Base-by-base conservation (phyloP, 2,113 vertebrate species). In the Octodon degus region DNA sequence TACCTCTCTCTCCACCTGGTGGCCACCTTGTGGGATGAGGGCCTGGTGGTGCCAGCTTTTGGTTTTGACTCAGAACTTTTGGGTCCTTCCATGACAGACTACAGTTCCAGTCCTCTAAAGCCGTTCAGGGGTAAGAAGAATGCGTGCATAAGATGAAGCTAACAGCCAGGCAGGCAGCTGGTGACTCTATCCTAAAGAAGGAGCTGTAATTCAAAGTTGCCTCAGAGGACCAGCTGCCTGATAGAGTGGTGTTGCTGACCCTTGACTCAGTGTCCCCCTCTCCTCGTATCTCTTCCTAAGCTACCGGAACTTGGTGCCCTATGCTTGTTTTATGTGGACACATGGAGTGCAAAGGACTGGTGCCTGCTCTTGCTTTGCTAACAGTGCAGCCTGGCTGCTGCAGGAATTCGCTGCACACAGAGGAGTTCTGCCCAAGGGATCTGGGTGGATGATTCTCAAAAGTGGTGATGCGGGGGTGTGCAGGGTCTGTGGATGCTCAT, bases 131-230 rank as follows among this genome's bases (percentile, higher is more conserved):
- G 50, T 17, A 32, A 30, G 17, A 4, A 32, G 67, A 9, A 58
- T 13, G 5, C 0, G 0, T 2, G 0, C 1, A 4, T 20, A 19
- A 58, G 65, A 40, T 6, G 10, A 7, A 11, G 2, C 14, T 32
- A 5, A 0, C 0, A 25, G 24, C 32, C 70, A 5, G 89, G 4
- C 12, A 12, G 82, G 76, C 8, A 0, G 63, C 24, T 4, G 58
- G 76, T 30, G 40, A 43, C 62, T 12, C 74, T 60, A 1, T 65
- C 53, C 27, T 30, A 7, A 62, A 37, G 27, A 30, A 2, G 3
- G 50, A 32, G 27, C 17, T 12, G 53, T 25, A 7, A 72, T 47
- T 86, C 55, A 5, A 24, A 4, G 65, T 72, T 12, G 27, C 62
- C 16, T 63, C n/a, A 50, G 5, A 1, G 3, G 55, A 7, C 40